Conservation (phyloP, 2,113 vertebrate genomes). For the Polypterus senegalus region DNA sequence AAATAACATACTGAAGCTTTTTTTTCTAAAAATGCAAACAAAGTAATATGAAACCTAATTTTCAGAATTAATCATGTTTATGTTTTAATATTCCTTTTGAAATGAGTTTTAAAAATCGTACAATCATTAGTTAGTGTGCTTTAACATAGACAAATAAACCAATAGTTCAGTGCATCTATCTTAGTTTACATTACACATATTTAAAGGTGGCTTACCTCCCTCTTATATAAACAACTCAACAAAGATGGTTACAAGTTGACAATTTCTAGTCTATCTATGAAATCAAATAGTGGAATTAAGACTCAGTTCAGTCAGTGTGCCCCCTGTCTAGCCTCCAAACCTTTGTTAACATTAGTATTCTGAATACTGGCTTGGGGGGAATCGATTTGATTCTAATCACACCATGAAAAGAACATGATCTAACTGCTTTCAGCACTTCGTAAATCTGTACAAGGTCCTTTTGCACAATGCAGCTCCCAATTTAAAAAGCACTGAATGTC, state of each 20-base stretch:
- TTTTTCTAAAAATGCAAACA: too few species aligned
- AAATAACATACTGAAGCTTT: too few species aligned
- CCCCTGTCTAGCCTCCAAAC: conserved; percentile 74
- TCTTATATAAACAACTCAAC: conserved; percentile 31
- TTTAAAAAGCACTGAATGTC: conserved; percentile 99
- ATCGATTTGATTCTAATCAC: conserved; percentile 99
- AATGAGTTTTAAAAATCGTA: too few species aligned
- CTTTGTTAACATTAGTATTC: conserved; percentile 84
- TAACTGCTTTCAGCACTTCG: conserved; percentile 97
- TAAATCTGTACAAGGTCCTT: conserved; percentile 93
- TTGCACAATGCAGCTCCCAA: conserved; percentile 91
- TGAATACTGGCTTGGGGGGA: conserved; percentile 87
- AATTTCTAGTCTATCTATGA: conserved; percentile 69
- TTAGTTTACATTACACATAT: too few species aligned
- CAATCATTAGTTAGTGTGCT: too few species aligned
- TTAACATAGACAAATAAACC: too few species aligned
- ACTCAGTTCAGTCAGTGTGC: conserved; percentile 91
- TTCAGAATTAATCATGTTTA: too few species aligned
- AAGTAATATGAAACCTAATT: too few species aligned
- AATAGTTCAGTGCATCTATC: too few species aligned
- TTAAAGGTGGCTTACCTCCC: too few species aligned
- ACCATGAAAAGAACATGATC: conserved; percentile 99
- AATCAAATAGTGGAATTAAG: conserved; percentile 90
- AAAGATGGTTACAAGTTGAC: conserved; percentile 79
- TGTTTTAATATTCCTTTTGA: too few species aligned